phyloP scores from a whole-genome alignment of 2,888 invertebrate species.

The Papilio protenor region DNA sequence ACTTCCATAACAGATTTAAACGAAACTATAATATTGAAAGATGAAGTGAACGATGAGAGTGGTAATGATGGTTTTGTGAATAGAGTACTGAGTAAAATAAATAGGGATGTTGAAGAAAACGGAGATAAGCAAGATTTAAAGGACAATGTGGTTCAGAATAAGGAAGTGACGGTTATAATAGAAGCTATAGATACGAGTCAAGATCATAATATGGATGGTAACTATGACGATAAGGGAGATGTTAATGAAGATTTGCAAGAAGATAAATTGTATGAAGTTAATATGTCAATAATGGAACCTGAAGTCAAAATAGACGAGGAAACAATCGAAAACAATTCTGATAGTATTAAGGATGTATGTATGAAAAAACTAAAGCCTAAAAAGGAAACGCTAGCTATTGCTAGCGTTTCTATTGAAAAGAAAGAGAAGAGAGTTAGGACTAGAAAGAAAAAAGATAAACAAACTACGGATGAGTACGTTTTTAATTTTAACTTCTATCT shows the following conservation, averaged over 20 bases:
- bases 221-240: background rate
- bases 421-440: slow-evolving; percentile 40
- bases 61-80: slow-evolving; percentile 65
- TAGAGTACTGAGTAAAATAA: slow-evolving; percentile 65
- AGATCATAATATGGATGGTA: background rate
- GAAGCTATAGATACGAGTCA: no score
- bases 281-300: background rate
- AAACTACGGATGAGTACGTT: slow-evolving; percentile 32
- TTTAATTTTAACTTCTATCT: no score
- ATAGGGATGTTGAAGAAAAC: background rate
- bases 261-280: background rate
- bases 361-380: slow-evolving; percentile 2
- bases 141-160: no score
- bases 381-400: no score
- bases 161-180: no score
- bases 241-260: background rate
- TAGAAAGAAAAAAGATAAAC: slow-evolving; percentile 37
- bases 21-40: slow-evolving; percentile 47
- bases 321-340: background rate
- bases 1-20: slow-evolving; percentile 7
- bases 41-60: slow-evolving; percentile 59
- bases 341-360: background rate
- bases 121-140: no score
- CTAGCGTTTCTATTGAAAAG: no score
- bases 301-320: background rate